These are phyloP conservation scores for Trachelipus rathkii DNA, from an alignment of 1,140 invertebrate species.

Conservation along the genomic window DNA sequence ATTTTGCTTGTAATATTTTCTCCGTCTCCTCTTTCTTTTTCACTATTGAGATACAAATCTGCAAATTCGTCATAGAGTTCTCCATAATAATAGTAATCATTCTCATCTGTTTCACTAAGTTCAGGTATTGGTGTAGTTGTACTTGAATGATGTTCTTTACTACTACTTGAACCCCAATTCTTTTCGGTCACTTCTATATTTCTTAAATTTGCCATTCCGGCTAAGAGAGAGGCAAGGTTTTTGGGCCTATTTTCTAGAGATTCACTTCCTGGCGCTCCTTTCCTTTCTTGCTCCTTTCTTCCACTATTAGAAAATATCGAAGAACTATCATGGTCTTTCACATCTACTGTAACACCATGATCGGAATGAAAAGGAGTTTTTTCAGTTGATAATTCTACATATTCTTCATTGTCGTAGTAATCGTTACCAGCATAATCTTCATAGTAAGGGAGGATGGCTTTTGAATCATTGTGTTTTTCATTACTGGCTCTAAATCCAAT, in stretches of 20 bases:
- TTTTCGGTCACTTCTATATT: not conserved
- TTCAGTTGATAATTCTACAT: too few relatives aligned
- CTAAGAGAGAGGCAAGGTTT: not conserved
- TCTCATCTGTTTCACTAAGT: not conserved
- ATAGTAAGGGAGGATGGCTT: too few relatives aligned
- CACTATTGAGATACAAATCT: not conserved
- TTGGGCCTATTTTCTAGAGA: not conserved
- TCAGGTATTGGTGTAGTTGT: not conserved
- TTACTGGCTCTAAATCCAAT: too few relatives aligned
- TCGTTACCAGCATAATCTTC: too few relatives aligned
- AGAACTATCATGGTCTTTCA: not conserved
- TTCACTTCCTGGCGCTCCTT: not conserved
- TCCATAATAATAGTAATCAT: not conserved
- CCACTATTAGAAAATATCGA: not conserved
- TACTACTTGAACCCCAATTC: not conserved
- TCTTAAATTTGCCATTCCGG: not conserved
- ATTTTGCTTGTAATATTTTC: not conserved
- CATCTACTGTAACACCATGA: too few relatives aligned
- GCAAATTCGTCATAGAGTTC: constrained; percentile 1
- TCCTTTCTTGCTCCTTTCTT: not conserved
- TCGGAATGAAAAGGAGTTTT: too few relatives aligned
- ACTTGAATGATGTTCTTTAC: not conserved
- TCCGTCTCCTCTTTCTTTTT: not conserved
- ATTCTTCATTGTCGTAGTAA: too few relatives aligned
- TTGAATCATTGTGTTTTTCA: too few relatives aligned